Base-by-base conservation (phyloP, 2,113 vertebrate species). In the Loxodonta africana region DNA sequence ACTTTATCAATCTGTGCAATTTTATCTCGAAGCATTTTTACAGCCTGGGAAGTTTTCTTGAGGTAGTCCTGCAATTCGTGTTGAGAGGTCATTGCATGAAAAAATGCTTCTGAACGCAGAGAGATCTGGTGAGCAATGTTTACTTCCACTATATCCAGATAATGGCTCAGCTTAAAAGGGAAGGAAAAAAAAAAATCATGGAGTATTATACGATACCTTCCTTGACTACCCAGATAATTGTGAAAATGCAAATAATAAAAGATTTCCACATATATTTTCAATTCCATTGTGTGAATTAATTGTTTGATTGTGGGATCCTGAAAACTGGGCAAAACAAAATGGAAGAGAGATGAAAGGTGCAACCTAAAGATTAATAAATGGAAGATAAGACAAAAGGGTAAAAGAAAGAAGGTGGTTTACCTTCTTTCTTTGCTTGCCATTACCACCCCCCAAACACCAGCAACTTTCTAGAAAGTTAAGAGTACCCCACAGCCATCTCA, bases 51-150 rank as follows among this genome's bases (percentile, higher is more conserved):
- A 73, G 99, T 99, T 98, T 99, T 99, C 97, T 98, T 99, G 98
- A 99, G 99, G 97, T 99, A 99, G 99, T 99, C 99, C 99, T 99
- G 99, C 97, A 99, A 99, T 96, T 99, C 99, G 44, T 99, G 99
- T 98, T 99, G 99, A 67, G 99, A 99, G 92, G 99, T 99, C 99
- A 99, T 99, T 98, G 99, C 99, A 96, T 99, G 99, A 97, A 99
- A 99, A 98, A 99, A 99, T 8, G 99, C 99, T 98, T 99, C 99
- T 5, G 99, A 99, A 98, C 99, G 99, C 90, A 99, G 99, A 8
- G 99, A 99, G 98, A 99, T 99, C 99, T 99, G 99, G 71, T 99
- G 99, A 73, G 99, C 99, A 91, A 99, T 99, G 98, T 99, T 99
- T 97, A 99, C 99, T 99, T 99, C 99, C 98, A 99, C 99, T 86